phyloP scores from a whole-genome alignment of 2,888 invertebrate genomes.

The Eupithecia abbreviata region DNA sequence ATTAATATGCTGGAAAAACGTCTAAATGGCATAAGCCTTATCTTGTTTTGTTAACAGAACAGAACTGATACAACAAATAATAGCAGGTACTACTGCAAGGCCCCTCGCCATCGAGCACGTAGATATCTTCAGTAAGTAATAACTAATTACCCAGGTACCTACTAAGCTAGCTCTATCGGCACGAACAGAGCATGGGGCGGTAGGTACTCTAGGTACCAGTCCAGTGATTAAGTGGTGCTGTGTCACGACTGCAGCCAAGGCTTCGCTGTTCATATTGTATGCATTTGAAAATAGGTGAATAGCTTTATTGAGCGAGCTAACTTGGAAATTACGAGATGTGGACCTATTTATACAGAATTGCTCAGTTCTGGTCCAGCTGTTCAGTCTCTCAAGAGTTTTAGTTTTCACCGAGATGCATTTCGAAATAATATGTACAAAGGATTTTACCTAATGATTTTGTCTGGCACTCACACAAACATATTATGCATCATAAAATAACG shows the following conservation, averaged over 20 bases:
- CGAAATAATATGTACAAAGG: background rate
- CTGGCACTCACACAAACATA: background rate
- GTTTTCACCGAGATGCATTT: background rate
- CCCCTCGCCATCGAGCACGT: background rate
- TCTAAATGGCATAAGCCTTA: too few species aligned
- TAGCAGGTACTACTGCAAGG: background rate
- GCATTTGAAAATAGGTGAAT: background rate
- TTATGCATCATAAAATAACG: too few species aligned
- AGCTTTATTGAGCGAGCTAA: background rate
- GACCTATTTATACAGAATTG: background rate
- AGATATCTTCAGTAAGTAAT: background rate
- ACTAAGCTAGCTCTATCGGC: background rate
- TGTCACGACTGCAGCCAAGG: slow-evolving; percentile 2
- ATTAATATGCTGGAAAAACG: too few species aligned
- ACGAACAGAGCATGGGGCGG: background rate
- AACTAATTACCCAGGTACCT: background rate
- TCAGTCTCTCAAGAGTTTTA: background rate
- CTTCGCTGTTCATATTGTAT: background rate
- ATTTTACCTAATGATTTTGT: background rate
- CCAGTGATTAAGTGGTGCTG: background rate
- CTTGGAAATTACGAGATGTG: background rate
- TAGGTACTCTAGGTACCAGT: background rate
- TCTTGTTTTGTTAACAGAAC: background rate
- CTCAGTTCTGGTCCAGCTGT: too few species aligned
- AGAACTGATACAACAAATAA: background rate